A percentile compares a stretch with the other conserved stretches of the same genome.
phyloP scores from a whole-genome alignment of 2,113 vertebrate species.

The Platichthys stellatus region DNA sequence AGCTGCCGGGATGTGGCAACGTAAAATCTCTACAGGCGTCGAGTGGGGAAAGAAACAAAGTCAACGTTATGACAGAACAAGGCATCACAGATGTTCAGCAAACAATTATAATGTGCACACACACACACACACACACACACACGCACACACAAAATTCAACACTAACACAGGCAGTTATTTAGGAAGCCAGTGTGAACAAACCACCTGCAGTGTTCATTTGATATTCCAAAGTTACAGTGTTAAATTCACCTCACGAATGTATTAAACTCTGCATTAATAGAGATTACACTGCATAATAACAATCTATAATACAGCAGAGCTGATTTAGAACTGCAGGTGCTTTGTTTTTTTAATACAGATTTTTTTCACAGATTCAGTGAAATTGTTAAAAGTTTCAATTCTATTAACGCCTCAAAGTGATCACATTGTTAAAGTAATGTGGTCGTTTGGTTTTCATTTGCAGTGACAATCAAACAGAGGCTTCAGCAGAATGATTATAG shows the following conservation, averaged over 20 bases:
- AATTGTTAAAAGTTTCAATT: too few relatives aligned
- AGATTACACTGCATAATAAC: too few relatives aligned
- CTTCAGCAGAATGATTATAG: neutral
- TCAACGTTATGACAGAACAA: conserved; percentile 38
- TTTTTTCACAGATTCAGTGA: neutral
- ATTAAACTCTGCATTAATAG: neutral
- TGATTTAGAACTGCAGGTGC: conserved; percentile 47
- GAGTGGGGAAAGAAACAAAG: conserved; percentile 47
- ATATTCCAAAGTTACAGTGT: conserved; percentile 12
- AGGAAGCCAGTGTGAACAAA: conserved; percentile 56
- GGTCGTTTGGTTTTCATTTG: neutral
- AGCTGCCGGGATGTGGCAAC: conserved; percentile 95
- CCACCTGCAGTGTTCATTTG: conserved; percentile 57
- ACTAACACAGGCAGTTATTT: conserved; percentile 13
- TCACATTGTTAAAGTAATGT: neutral
- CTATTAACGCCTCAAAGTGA: too few relatives aligned
- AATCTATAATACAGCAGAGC: too few relatives aligned
- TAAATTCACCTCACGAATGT: neutral
- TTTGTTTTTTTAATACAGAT: conserved; percentile 46
- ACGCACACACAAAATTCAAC: neutral
- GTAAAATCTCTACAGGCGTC: conserved; percentile 90
- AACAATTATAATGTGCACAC: conserved; percentile 28
- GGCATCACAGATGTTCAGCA: neutral
- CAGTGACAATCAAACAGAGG: conserved; percentile 6
- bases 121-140: conserved; percentile 1